Percentiles rank a stretch among this genome's conserved stretches.
Conservation (phyloP, 2,888 invertebrate genomes). For the Thysanoteuthis rhombus region DNA sequence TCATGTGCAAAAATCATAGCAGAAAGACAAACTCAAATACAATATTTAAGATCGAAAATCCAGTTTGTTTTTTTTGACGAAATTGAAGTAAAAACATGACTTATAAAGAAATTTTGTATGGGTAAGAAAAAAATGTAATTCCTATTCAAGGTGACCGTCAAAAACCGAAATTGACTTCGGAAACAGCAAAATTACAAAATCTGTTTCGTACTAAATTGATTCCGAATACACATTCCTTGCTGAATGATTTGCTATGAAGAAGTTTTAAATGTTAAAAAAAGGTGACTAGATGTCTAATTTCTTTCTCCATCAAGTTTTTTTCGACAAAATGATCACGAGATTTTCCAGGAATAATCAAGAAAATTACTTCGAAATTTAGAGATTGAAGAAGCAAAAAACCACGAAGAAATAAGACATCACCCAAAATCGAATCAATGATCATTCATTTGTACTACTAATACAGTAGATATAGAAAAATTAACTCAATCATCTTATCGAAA, state of each 20-base stretch:
- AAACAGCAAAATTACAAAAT: neutral
- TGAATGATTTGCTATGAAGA: neutral
- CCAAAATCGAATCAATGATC: neutral
- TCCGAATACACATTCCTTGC: neutral
- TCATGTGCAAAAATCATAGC: no score
- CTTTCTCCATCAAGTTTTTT: neutral
- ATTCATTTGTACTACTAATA: no score
- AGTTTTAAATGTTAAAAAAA: neutral
- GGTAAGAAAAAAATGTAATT: neutral
- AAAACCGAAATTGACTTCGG: neutral
- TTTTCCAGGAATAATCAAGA: neutral
- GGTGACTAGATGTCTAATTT: no score
- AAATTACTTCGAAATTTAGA: neutral
- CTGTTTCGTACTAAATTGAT: neutral
- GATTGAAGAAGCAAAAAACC: neutral
- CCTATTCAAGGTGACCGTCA: neutral
- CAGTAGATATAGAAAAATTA: neutral
- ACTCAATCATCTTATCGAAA: neutral
- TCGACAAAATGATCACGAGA: neutral
- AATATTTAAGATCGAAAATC: no score
- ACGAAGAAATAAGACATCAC: neutral
- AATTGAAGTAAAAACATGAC: no score
- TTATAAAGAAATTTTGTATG: no score
- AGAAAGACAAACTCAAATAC: no score
- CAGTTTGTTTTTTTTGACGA: no score